A percentile compares a stretch with the other conserved stretches of the same genome.
phyloP scores from a whole-genome alignment of 2,888 invertebrate genomes.

The Calameuta pallipes region DNA sequence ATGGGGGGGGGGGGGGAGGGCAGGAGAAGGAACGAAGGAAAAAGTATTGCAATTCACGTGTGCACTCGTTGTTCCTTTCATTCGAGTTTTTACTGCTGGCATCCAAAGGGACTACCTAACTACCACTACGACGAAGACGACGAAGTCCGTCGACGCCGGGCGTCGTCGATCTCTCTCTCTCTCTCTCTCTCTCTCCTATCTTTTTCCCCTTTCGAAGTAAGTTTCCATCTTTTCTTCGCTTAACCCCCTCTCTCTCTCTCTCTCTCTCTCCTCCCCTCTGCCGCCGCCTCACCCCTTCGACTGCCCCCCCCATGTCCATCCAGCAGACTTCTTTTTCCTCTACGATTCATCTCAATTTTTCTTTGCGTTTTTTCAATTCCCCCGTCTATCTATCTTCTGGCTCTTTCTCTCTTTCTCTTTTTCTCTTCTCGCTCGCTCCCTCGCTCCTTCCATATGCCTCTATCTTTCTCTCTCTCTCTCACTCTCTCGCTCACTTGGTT shows the following conservation, averaged over 20 bases:
- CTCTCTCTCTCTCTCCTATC: constrained; percentile 7
- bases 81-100: neutral
- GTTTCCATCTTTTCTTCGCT: constrained; percentile 2
- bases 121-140: neutral
- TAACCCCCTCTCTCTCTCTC: neutral
- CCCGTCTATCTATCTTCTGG: constrained; percentile 38
- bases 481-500: constrained; percentile 56
- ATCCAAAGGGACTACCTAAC: neutral
- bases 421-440: constrained; percentile 59
- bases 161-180: constrained; percentile 24
- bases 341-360: constrained; percentile 60
- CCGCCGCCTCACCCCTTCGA: constrained; percentile 17
- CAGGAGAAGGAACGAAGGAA: neutral
- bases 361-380: constrained; percentile 54
- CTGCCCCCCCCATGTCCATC: constrained; percentile 19
- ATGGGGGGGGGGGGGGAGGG: too few relatives aligned
- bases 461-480: constrained; percentile 54
- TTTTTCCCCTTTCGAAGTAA: constrained; percentile 30
- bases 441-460: constrained; percentile 50
- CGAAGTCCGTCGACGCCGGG: neutral
- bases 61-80: constrained; percentile 6
- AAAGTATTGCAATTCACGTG: constrained; percentile 5
- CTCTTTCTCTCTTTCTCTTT: constrained; percentile 15
- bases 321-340: constrained; percentile 32
- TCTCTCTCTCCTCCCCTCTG: constrained; percentile 1